Percentiles rank a stretch among this genome's conserved stretches.
Evolutionary conservation across 2,113 vertebrate species (phyloP).

Genomic region (Pelodiscus sinensis): DNA sequence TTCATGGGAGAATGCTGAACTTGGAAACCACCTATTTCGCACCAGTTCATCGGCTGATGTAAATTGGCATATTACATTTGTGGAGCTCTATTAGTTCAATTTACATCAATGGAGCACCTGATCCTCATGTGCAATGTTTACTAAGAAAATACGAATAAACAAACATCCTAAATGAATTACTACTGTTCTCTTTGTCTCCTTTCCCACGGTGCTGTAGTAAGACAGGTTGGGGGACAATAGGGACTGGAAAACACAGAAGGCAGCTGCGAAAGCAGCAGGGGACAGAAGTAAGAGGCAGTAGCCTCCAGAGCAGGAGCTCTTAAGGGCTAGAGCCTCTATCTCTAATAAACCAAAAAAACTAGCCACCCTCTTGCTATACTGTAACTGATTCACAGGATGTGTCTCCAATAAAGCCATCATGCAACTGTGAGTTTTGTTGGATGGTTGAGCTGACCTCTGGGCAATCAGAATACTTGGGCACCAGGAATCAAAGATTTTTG

Average conservation of each 20-base stretch:
- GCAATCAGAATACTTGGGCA: background rate
- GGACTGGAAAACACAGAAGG: background rate
- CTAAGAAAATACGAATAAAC: background rate
- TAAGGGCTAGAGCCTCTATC: background rate
- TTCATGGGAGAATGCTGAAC: rapidly evolving
- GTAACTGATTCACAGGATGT: background rate
- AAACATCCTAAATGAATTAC: background rate
- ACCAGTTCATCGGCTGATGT: rapidly evolving
- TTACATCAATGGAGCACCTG: background rate
- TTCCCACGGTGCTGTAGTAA: background rate
- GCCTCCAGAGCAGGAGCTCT: background rate
- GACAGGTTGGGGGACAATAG: background rate
- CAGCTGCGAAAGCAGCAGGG: background rate
- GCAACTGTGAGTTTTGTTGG: background rate
- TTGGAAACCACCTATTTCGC: background rate
- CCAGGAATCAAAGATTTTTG: background rate
- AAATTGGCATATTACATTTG: background rate
- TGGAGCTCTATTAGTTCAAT: background rate
- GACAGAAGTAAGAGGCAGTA: background rate
- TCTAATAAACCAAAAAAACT: background rate
- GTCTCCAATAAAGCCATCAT: background rate
- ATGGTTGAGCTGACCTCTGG: background rate
- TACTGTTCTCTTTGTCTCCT: background rate
- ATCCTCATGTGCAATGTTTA: background rate
- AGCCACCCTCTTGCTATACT: background rate